Conservation (phyloP, 1,140 invertebrate species). For the Myzus persicae region DNA sequence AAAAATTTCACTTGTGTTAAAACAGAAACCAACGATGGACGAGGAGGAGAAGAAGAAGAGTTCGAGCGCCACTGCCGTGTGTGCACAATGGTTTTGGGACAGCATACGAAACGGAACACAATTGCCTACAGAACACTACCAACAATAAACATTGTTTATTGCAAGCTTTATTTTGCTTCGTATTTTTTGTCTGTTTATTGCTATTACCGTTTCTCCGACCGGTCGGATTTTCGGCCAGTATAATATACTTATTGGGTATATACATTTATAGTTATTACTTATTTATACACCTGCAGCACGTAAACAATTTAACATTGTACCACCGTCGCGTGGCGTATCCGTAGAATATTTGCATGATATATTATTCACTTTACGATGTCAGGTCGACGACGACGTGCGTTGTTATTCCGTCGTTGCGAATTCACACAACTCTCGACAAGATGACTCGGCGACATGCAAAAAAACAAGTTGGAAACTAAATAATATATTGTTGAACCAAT, state of each 20-base stretch:
- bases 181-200: neutral
- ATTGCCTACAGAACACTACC: neutral
- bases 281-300: neutral
- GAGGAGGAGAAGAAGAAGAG: neutral
- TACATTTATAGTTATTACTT: no score
- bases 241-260: neutral
- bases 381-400: neutral
- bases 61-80: neutral
- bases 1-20: neutral
- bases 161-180: neutral
- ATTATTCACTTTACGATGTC: no score
- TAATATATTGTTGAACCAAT: no score
- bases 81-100: conserved; percentile 49
- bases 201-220: neutral
- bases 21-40: neutral
- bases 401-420: no score
- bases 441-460: no score
- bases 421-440: no score
- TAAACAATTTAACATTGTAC: neutral
- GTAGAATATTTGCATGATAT: neutral
- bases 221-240: neutral
- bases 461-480: no score
- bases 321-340: neutral
- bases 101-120: conserved; percentile 20
- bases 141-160: neutral